phyloP scores from a whole-genome alignment of 2,797 vertebrate genomes.

The Schizopygopsis pylzovi region DNA sequence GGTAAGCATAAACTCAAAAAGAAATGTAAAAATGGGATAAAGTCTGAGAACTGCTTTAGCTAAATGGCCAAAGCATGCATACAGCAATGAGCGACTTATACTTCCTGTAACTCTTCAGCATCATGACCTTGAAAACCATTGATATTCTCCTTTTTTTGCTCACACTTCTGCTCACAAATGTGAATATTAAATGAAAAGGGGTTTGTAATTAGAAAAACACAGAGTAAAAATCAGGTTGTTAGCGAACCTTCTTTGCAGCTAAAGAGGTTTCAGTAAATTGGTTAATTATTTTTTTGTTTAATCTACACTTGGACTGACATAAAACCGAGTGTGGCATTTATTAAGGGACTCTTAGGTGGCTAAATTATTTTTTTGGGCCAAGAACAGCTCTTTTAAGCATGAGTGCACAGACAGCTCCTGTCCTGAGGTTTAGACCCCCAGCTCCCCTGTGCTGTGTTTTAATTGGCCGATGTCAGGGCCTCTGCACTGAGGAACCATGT shows the following conservation, averaged over 20 bases:
- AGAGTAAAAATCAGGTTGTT: neutral
- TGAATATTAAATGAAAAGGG: constrained; percentile 2
- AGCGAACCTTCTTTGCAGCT: neutral
- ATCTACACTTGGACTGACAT: neutral
- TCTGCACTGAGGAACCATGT: constrained; percentile 19
- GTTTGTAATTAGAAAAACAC: neutral
- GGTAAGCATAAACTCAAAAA: neutral
- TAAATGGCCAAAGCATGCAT: neutral
- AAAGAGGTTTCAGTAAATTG: constrained; percentile 4
- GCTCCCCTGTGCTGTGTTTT: constrained; percentile 40
- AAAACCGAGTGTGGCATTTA: neutral
- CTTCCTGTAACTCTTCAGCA: neutral
- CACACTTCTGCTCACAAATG: neutral
- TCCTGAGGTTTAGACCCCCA: constrained; percentile 5
- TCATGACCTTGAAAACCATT: neutral
- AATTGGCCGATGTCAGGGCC: constrained; percentile 44
- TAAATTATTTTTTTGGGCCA: neutral
- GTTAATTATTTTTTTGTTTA: neutral
- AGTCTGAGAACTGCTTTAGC: neutral
- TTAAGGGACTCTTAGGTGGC: neutral
- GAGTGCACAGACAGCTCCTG: constrained; percentile 12
- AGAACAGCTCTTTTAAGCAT: neutral
- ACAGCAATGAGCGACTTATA: neutral
- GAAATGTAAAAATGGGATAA: neutral
- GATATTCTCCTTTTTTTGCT: neutral